Evolutionary conservation across 2,888 invertebrate genomes (phyloP), one percentile per base, ranked within the genome.

Genomic region (Drosophila fungiperda): DNA sequence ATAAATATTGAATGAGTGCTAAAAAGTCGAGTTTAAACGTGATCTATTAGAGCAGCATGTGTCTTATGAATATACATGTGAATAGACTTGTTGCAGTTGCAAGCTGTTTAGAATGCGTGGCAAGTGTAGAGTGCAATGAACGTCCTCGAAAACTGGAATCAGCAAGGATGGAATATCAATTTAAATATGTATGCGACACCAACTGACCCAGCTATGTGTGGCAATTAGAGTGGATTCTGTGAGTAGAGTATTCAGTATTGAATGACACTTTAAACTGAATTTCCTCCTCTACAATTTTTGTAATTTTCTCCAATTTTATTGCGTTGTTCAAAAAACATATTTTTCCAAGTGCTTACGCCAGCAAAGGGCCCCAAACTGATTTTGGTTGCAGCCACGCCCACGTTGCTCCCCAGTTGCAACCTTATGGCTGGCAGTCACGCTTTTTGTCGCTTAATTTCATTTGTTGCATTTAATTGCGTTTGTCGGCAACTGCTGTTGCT

Each of bases 401-500:
- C 23, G 0, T 17, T 3, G 2, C 12, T 26, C 26, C 20, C 48
- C 38, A 26, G 0, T 35, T 32, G 32, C 63, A 49, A 57, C 32
- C 75, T 71, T 67, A 78, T 74, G 59, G 72, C 64, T 59, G 61
- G 32, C 53, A 73, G 78, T 86, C 88, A 88, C 81, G 87, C 81
- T 68, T 59, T 72, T 71, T 70, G 74, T 67, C 80, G 81, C 80
- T 87, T 87, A 89, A 87, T 83, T 85, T 80, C 74, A 86, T 87
- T 87, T 82, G 74, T 85, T 78, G 86, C 86, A 83, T 80, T 86
- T 87, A 87, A 87, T 89, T 87, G 87, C 87, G 68, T 78, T 78
- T 72, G 68, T 48, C 60, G 60, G 50, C 74, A 53, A 64, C 63
- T 62, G 63, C 69, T 54, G 64, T 70, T 29, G 62, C 57, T 9